These are phyloP conservation scores for Otolemur garnettii DNA, from an alignment of 2,113 vertebrate species.

Conservation along the genomic window DNA sequence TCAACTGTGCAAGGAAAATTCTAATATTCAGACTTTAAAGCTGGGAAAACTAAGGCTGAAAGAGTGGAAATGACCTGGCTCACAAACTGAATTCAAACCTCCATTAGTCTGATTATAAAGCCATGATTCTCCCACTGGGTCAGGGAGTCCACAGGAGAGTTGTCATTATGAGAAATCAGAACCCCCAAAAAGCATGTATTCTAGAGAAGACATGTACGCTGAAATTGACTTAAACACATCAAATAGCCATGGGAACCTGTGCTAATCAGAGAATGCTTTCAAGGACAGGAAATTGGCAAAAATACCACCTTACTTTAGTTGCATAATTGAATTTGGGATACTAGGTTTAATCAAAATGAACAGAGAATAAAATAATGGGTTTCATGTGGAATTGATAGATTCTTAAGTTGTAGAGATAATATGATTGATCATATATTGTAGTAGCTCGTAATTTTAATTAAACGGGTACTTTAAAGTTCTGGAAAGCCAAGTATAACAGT, in stretches of 20 bases:
- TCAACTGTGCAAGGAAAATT: background rate
- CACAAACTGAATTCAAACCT: slow-evolving; percentile 16
- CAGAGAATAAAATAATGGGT: slow-evolving; percentile 62
- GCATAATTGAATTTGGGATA: slow-evolving; percentile 63
- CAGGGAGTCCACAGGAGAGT: background rate
- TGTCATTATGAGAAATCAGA: background rate
- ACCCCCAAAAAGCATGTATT: background rate
- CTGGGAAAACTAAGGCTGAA: background rate
- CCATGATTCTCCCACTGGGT: background rate
- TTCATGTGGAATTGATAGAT: slow-evolving; percentile 37
- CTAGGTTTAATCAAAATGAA: slow-evolving; percentile 67
- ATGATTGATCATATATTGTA: slow-evolving; percentile 48
- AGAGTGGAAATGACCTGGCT: background rate
- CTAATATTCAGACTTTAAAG: slow-evolving; percentile 18
- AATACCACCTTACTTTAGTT: slow-evolving; percentile 20
- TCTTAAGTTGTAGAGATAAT: slow-evolving; percentile 62
- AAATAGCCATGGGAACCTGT: background rate
- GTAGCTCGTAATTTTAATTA: slow-evolving; percentile 68
- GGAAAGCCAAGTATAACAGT: slow-evolving; percentile 39
- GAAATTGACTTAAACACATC: background rate
- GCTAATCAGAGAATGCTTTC: background rate
- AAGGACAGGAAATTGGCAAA: slow-evolving; percentile 24
- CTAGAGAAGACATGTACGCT: background rate
- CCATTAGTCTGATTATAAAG: background rate
- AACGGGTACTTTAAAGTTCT: slow-evolving; percentile 25